These are phyloP conservation scores for Phrynocephalus versicolor DNA, from an alignment of 2,113 vertebrate species.

Conservation along the genomic window DNA sequence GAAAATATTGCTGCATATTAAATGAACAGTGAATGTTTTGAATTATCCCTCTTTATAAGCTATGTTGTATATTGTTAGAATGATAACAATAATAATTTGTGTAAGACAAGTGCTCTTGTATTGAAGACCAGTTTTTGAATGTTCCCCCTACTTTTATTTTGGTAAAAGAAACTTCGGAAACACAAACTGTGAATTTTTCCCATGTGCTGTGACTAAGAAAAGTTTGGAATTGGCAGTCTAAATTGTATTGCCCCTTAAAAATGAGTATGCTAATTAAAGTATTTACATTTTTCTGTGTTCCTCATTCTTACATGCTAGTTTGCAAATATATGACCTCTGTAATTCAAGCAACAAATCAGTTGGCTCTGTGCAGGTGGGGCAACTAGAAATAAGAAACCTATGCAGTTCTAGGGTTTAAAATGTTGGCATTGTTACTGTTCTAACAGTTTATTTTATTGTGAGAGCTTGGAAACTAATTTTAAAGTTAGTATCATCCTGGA, in stretches of 20 bases:
- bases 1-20: background rate
- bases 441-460: background rate
- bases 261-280: constrained; percentile 10
- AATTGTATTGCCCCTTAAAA: constrained; percentile 6
- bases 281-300: background rate
- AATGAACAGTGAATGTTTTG: background rate
- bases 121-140: background rate
- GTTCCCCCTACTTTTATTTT: background rate
- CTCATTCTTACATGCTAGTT: background rate
- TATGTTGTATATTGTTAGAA: background rate
- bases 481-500: background rate
- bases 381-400: background rate
- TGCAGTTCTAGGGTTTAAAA: background rate
- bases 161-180: background rate
- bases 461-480: background rate
- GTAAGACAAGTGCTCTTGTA: background rate
- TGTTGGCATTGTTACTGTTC: background rate
- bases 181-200: background rate
- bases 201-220: background rate
- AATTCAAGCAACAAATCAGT: background rate
- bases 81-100: background rate
- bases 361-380: background rate
- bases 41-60: background rate
- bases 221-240: background rate
- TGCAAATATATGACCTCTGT: background rate